These are phyloP conservation scores for Gila robusta DNA, from an alignment of 2,797 vertebrate genomes.

Conservation along the genomic window DNA sequence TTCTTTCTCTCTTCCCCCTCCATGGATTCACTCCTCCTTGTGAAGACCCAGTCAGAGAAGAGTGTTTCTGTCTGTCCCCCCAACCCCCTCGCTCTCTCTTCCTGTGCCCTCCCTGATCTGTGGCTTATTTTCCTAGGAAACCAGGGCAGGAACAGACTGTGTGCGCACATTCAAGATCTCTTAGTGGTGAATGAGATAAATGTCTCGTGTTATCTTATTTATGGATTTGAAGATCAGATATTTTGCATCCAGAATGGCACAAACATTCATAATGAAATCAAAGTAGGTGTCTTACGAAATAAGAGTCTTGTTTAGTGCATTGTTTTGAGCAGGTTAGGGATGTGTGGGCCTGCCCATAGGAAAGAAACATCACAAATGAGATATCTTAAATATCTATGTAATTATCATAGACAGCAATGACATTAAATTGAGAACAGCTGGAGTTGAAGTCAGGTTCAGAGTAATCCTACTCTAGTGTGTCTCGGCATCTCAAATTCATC, in stretches of 20 bases:
- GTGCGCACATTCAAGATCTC: slow-evolving; percentile 50
- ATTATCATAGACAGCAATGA: neutral
- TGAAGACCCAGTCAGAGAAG: slow-evolving; percentile 69
- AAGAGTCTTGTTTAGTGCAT: neutral
- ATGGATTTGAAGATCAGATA: slow-evolving; percentile 42
- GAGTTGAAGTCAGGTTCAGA: neutral
- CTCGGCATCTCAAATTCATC: neutral
- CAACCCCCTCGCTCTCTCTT: slow-evolving; percentile 34
- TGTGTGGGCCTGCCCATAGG: neutral
- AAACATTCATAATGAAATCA: neutral
- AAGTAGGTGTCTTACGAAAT: slow-evolving; percentile 1
- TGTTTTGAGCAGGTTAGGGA: neutral
- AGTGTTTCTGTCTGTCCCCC: slow-evolving; percentile 18
- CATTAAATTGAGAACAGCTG: neutral
- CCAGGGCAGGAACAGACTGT: slow-evolving; percentile 66
- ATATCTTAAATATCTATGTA: neutral
- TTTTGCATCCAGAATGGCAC: slow-evolving; percentile 8
- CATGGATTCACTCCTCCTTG: slow-evolving; percentile 60
- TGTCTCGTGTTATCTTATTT: slow-evolving; percentile 45
- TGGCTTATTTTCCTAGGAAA: slow-evolving; percentile 72
- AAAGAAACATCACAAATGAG: neutral
- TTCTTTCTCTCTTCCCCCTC: slow-evolving; percentile 66
- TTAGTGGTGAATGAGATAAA: slow-evolving; percentile 57
- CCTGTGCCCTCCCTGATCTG: slow-evolving; percentile 53
- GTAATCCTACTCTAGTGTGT: neutral